These are phyloP conservation scores for Meiosimyza decipiens DNA, from an alignment of 2,888 invertebrate species.

Conservation along the genomic window DNA sequence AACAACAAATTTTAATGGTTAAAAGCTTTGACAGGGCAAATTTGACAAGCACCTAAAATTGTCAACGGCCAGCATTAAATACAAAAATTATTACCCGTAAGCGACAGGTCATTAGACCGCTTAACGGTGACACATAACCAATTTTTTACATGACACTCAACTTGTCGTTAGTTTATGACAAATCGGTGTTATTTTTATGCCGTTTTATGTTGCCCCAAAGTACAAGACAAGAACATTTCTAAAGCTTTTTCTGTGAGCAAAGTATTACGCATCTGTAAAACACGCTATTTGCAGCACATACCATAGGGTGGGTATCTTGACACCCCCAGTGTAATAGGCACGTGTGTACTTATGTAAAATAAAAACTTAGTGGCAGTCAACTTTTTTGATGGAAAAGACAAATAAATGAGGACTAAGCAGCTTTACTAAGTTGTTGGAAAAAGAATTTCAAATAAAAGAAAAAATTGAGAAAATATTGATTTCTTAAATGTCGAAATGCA, in stretches of 20 bases:
- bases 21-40: too few species aligned
- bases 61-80: too few species aligned
- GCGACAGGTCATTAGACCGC: conserved; percentile 22
- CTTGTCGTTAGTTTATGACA: background rate
- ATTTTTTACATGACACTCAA: conserved; percentile 3
- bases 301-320: background rate
- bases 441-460: too few species aligned
- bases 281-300: background rate
- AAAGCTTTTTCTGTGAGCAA: conserved; percentile 16
- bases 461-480: too few species aligned
- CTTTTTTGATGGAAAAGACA: background rate
- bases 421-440: too few species aligned
- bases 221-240: conserved; percentile 18
- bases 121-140: conserved; percentile 12
- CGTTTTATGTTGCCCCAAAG: background rate
- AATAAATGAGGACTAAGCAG: background rate
- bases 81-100: background rate
- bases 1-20: too few species aligned
- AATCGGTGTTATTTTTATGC: background rate
- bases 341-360: background rate
- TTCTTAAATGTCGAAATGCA: too few species aligned
- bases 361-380: background rate
- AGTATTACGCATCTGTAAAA: background rate
- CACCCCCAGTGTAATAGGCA: background rate
- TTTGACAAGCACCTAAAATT: too few species aligned